Conservation (phyloP, 2,113 vertebrate species). For the Thunnus maccoyii region DNA sequence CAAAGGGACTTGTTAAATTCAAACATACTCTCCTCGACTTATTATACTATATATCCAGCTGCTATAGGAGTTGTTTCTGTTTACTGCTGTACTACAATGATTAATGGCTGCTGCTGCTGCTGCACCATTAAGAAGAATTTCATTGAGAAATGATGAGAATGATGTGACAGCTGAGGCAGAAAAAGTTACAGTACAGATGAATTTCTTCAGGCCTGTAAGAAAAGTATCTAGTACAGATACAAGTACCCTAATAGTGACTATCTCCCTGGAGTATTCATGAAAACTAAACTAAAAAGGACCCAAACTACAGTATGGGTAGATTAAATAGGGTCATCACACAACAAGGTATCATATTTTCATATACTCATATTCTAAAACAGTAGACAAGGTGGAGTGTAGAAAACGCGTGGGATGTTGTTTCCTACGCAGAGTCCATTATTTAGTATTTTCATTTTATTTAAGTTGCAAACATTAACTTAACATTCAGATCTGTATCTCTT, state of each 20-base stretch:
- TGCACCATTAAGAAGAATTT: conserved; percentile 15
- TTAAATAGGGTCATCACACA: no score
- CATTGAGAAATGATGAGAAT: background rate
- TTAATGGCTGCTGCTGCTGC: conserved; percentile 21
- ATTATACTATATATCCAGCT: conserved; percentile 18
- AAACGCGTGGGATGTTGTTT: no score
- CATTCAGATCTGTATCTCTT: no score
- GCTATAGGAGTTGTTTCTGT: conserved; percentile 5
- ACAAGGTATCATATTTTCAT: no score
- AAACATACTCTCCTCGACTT: conserved; percentile 8
- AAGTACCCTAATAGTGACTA: background rate
- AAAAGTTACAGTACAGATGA: background rate
- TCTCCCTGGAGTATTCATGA: no score
- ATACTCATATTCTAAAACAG: no score
- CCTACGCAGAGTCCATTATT: no score
- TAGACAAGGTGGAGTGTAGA: no score
- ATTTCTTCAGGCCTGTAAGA: background rate
- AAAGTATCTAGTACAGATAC: background rate
- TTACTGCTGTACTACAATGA: conserved; percentile 1
- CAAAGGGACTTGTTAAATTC: conserved; percentile 37
- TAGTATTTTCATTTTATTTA: no score
- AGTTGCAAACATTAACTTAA: no score
- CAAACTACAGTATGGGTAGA: no score
- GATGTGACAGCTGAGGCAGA: background rate
- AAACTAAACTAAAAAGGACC: no score